Evolutionary conservation across 2,797 vertebrate species (phyloP).

Genomic region (Serranus cabrilla): DNA sequence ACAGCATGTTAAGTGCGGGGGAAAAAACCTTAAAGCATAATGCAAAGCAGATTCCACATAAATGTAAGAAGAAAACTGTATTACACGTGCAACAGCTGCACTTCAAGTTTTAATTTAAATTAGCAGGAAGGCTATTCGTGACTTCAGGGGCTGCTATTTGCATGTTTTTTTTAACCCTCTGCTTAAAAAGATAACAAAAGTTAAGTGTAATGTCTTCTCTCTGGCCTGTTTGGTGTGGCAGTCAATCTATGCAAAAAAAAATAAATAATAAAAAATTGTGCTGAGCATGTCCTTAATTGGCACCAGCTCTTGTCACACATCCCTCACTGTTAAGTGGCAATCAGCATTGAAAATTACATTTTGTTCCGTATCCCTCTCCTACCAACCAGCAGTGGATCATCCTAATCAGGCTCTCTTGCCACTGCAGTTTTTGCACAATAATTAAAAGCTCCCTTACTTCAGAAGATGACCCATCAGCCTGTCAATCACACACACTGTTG

Average conservation of each 20-base stretch:
- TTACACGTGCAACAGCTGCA: constrained; percentile 9
- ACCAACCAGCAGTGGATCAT: constrained; percentile 23
- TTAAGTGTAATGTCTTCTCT: constrained; percentile 12
- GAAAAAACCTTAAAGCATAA: constrained; percentile 14
- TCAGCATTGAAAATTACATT: constrained; percentile 54
- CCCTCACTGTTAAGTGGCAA: constrained; percentile 41
- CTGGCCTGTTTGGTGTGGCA: constrained; percentile 31
- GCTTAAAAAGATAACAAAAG: constrained; percentile 15
- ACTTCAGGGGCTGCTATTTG: constrained; percentile 3
- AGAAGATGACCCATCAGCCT: constrained; percentile 48
- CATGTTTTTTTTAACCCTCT: not conserved
- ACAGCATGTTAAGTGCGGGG: not conserved
- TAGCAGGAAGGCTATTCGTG: constrained; percentile 13
- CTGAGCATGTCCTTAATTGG: constrained; percentile 31
- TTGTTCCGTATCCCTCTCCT: constrained; percentile 34
- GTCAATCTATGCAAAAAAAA: constrained; percentile 41
- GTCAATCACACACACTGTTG: constrained; percentile 25
- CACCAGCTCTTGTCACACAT: constrained; percentile 36
- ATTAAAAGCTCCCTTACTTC: constrained; percentile 53
- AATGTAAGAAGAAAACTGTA: not conserved
- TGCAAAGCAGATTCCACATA: constrained; percentile 27
- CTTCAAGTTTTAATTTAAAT: constrained; percentile 36
- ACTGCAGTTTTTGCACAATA: constrained; percentile 36
- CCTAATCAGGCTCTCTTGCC: constrained; percentile 21
- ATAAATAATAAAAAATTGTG: too few species aligned